Evolutionary conservation across 1,140 invertebrate genomes (phyloP).

Genomic region (Temnothorax curvispinosus): DNA sequence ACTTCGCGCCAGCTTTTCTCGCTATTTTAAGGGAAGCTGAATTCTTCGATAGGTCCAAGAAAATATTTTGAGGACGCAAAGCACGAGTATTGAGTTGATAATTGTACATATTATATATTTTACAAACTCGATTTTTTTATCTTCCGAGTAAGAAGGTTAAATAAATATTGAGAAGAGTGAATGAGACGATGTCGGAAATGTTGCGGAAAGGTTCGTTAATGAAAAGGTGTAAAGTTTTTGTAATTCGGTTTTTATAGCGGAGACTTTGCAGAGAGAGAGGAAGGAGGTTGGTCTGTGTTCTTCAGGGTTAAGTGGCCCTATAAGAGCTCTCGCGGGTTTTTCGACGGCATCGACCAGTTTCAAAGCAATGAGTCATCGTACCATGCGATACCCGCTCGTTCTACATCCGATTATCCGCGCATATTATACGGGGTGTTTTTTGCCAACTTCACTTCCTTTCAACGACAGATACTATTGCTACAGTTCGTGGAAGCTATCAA

Average conservation of each 20-base stretch:
- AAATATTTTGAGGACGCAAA: neutral
- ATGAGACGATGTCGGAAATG: neutral
- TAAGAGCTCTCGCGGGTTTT: slow-evolving; percentile 22
- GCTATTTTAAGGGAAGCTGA: neutral
- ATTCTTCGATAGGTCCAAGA: neutral
- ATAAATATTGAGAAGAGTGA: neutral
- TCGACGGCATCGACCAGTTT: slow-evolving; percentile 30
- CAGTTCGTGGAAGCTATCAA: neutral
- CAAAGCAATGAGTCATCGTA: slow-evolving; percentile 41
- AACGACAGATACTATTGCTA: neutral
- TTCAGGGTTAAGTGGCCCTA: slow-evolving; percentile 29
- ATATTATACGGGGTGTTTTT: slow-evolving; percentile 15
- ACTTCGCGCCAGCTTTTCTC: neutral
- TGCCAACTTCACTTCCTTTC: neutral
- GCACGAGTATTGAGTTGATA: neutral
- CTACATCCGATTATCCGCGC: neutral
- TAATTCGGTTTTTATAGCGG: neutral
- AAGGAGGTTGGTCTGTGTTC: neutral
- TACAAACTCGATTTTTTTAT: neutral
- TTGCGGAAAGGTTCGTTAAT: neutral
- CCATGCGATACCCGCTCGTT: slow-evolving; percentile 37
- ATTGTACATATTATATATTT: neutral
- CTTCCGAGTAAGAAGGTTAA: neutral
- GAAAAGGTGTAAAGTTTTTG: neutral
- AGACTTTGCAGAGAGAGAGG: neutral